phyloP scores from a whole-genome alignment of 2,797 vertebrate species.

The Danio albolineatus region DNA sequence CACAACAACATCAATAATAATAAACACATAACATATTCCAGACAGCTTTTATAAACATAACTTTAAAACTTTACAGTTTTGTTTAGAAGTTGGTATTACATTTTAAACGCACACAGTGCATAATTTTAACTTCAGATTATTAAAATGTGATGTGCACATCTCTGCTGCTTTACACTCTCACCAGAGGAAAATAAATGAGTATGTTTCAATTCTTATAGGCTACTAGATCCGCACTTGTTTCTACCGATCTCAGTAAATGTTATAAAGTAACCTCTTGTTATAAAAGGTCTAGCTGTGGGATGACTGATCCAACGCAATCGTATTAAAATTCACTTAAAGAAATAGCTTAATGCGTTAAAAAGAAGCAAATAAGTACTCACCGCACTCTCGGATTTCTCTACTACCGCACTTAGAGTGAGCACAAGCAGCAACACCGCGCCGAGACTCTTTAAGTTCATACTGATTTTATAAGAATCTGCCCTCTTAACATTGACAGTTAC shows the following conservation, averaged over 20 bases:
- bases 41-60: background rate
- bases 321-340: background rate
- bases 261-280: constrained; percentile 37
- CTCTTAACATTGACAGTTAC: constrained; percentile 67
- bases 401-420: constrained; percentile 70
- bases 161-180: constrained; percentile 7
- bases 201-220: background rate
- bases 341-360: background rate
- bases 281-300: constrained; percentile 23
- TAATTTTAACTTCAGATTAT: constrained; percentile 62
- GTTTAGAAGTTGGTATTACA: background rate
- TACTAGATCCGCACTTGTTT: background rate
- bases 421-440: constrained; percentile 70
- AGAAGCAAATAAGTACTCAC: constrained; percentile 71
- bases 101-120: constrained; percentile 40
- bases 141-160: constrained; percentile 61
- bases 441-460: constrained; percentile 68
- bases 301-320: background rate
- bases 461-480: constrained; percentile 73
- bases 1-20: background rate
- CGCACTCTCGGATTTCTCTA: constrained; percentile 73
- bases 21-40: background rate
- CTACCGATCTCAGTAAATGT: background rate
- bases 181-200: constrained; percentile 19
- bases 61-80: background rate